Evolutionary conservation across 2,113 vertebrate genomes (phyloP), one percentile per base, ranked within the genome.

Genomic region (Lepisosteus osseus): DNA sequence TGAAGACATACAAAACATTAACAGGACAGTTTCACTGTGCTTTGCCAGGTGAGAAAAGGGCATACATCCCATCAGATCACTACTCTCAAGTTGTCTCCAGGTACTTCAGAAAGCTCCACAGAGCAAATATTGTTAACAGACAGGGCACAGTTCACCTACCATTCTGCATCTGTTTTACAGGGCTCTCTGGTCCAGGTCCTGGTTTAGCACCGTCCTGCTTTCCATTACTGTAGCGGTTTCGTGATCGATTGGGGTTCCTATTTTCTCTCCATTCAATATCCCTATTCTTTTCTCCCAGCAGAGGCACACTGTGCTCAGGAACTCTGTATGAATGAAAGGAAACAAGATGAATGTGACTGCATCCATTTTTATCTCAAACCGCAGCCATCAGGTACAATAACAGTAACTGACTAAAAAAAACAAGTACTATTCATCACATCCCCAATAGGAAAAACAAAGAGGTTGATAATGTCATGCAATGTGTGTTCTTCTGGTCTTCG

Each of bases 231-330:
- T 88, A 93, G 89, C 92, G 95, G 80, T 82, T 92, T 83, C 90
- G 91, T 4, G 86, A 73, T 66, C 84, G 82, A 17, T 76, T 74
- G 29, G 80, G 71, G 0, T 79, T 72, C 61, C 84, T 89, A 64
- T 90, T 84, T 62, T 90, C 92, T 9, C 89, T 85, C 78, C 91
- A 92, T 57, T 94, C 94, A 8, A 89, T 88, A 64, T 95, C 93
- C 70, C 84, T 82, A 74, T 91, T 94, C 44, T 82, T 85, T 40
- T 94, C 94, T 55, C 92, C 91, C 71, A 93, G 74, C 56, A 92
- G 84, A 3, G 69, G 63, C 7, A 84, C 62, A 7, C 82, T 91
- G 83, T 94, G 94, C 63, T 97, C 94, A 1, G 93, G 85, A 81
- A 91, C 84, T 76, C 95, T 97, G 76, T 3, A 11, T n/a, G 0